phyloP scores from a whole-genome alignment of 2,888 invertebrate species.

The Perithous albicinctus region DNA sequence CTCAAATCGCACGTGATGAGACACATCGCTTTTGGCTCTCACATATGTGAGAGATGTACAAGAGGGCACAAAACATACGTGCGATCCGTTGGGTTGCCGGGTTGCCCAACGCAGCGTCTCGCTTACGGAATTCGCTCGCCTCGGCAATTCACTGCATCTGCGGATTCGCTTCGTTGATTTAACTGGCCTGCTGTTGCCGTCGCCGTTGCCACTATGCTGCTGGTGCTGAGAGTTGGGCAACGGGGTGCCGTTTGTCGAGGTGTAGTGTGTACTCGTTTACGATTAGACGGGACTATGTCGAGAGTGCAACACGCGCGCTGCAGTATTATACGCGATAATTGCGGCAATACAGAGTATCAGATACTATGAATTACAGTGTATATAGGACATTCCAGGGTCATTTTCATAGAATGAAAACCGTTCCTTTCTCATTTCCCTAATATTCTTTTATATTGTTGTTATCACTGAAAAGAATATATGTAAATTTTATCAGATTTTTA shows the following conservation, averaged over 20 bases:
- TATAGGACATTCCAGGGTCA: too few relatives aligned
- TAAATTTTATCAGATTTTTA: too few relatives aligned
- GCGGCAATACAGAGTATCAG: slow-evolving; percentile 13
- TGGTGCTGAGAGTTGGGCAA: slow-evolving; percentile 51
- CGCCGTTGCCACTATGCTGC: slow-evolving; percentile 4
- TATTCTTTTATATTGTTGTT: not conserved
- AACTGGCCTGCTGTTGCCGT: slow-evolving; percentile 63
- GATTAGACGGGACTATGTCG: slow-evolving; percentile 31
- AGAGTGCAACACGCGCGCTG: slow-evolving; percentile 23
- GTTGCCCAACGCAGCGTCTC: slow-evolving; percentile 62
- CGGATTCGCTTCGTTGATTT: slow-evolving; percentile 68
- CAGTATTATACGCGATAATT: not conserved
- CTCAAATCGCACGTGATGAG: slow-evolving; percentile 1
- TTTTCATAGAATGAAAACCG: too few relatives aligned
- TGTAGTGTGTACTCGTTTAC: slow-evolving; percentile 46
- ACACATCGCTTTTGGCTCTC: slow-evolving; percentile 4
- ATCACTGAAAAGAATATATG: too few relatives aligned
- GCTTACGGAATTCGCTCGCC: slow-evolving; percentile 64
- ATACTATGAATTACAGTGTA: not conserved
- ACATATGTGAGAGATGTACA: not conserved
- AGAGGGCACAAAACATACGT: not conserved
- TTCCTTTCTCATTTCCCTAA: too few relatives aligned
- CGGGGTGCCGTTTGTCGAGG: slow-evolving; percentile 54
- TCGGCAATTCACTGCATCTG: slow-evolving; percentile 66
- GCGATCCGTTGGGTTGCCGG: slow-evolving; percentile 16